phyloP scores from a whole-genome alignment of 1,140 invertebrate species.

The Dendroctonus ponderosae region DNA sequence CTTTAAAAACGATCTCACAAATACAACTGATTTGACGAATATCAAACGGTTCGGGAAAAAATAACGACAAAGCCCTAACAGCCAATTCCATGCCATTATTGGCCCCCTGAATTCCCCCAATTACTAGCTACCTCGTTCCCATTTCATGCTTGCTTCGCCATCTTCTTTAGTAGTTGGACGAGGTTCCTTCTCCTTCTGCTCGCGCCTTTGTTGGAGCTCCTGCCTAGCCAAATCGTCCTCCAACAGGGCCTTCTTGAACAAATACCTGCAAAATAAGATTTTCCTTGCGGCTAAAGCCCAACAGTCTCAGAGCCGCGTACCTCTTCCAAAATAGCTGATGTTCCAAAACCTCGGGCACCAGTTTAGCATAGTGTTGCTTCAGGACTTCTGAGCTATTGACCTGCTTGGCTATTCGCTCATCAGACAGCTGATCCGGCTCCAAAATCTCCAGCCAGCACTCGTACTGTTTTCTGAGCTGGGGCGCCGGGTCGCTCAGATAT shows the following conservation, averaged over 20 bases:
- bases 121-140: conserved; percentile 49
- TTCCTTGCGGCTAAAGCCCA: too few relatives aligned
- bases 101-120: too few relatives aligned
- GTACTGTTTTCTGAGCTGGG: conserved; percentile 48
- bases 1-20: too few relatives aligned
- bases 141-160: conserved; percentile 42
- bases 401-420: conserved; percentile 51
- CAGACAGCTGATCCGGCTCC: conserved; percentile 51
- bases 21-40: too few relatives aligned
- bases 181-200: conserved; percentile 40
- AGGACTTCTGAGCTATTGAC: conserved; percentile 53
- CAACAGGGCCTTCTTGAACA: conserved; percentile 60
- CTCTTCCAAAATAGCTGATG: conserved; percentile 60
- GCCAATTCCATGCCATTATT: too few relatives aligned
- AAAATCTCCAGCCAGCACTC: conserved; percentile 54
- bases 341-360: conserved; percentile 57
- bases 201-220: conserved; percentile 47
- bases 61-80: too few relatives aligned
- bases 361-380: conserved; percentile 54
- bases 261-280: conserved; percentile 51
- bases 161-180: conserved; percentile 17
- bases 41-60: too few relatives aligned
- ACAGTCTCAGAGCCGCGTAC: conserved; percentile 21
- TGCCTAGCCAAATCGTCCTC: conserved; percentile 58
- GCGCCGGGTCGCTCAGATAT: conserved; percentile 51